A percentile compares a stretch with the other conserved stretches of the same genome.
Conservation (phyloP, 2,888 invertebrate species). For the Chironomus riparius region DNA sequence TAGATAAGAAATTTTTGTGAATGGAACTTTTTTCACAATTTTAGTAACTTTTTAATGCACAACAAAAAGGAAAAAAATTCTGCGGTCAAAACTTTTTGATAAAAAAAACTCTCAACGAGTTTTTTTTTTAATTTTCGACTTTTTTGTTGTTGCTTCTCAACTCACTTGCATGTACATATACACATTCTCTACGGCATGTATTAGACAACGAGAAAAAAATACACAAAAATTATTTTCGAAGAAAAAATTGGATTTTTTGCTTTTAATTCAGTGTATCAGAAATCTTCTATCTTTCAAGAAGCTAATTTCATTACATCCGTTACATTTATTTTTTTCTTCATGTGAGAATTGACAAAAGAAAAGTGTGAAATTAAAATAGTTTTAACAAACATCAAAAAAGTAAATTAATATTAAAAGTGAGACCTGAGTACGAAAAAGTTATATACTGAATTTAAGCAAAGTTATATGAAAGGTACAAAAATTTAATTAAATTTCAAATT, state of each 20-base stretch:
- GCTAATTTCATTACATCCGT: neutral
- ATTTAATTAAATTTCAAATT: too few species aligned
- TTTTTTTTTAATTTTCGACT: neutral
- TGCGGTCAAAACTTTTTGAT: neutral
- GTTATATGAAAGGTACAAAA: too few species aligned
- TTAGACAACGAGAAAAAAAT: neutral
- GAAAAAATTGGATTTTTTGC: neutral
- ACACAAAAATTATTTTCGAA: neutral
- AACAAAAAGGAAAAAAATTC: neutral
- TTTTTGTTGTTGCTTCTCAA: neutral
- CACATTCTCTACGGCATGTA: neutral
- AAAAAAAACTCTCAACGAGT: neutral
- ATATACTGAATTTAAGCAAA: too few species aligned
- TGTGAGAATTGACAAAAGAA: too few species aligned
- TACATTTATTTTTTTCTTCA: too few species aligned
- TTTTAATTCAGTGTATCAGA: conserved; percentile 22
- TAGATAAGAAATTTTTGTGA: neutral
- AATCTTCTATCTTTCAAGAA: conserved; percentile 13
- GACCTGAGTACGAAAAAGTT: too few species aligned
- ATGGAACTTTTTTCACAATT: neutral
- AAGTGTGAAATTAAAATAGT: too few species aligned
- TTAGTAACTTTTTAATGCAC: neutral
- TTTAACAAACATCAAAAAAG: too few species aligned
- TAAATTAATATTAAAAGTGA: too few species aligned
- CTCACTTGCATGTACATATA: neutral